Base-by-base conservation (phyloP, 1,140 invertebrate species). In the Cotesia glomerata region DNA sequence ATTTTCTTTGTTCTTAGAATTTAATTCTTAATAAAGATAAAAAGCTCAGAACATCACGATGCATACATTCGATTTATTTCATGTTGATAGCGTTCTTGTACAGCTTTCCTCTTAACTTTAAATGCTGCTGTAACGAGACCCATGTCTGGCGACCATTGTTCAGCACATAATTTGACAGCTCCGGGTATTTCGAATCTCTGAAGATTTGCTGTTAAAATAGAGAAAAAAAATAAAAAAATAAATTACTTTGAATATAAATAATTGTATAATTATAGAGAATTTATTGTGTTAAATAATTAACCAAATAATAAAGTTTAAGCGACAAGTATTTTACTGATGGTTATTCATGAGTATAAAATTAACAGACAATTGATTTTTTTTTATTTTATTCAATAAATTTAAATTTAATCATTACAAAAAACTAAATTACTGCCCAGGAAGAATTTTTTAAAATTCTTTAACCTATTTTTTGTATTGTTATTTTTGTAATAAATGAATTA, bases 91-190 rank as follows among this genome's bases (percentile, higher is more conserved):
- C 92, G 90, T 71, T 97, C 94, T 85, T 98, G 95, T 70, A 99
- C 97, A 79, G 96, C 94, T 90, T 97, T 98, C 75, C 98, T 90
- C 86, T 98, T 98, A 75, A 99, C 89, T 88, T 99, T 99, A 85
- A 98, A 96, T 56, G 98, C 97, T 76, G 98, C 98, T 13, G 98
- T 99, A 0, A 95, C 96, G n/a, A 99, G 90, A 51, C 97, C 97
- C 90, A 94, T 95, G 82, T 98, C 97, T 0, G 97, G 97, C 0
- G 96, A 95, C 98, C 98, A 99, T 58, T 95, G 92, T 79, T 98
- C 97, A 26, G 92, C 88, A 78, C 93, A 93, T 16, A 99, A 86
- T 83, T 94, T 95, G 5, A 98, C 91, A 3, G 94, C 95, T n/a
- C 92, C 91, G 0, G 98, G 98, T 65, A 98, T 93, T 87, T 99